These are phyloP conservation scores for Drosophila seguyi DNA, from an alignment of 1,140 invertebrate genomes.

Conservation along the genomic window DNA sequence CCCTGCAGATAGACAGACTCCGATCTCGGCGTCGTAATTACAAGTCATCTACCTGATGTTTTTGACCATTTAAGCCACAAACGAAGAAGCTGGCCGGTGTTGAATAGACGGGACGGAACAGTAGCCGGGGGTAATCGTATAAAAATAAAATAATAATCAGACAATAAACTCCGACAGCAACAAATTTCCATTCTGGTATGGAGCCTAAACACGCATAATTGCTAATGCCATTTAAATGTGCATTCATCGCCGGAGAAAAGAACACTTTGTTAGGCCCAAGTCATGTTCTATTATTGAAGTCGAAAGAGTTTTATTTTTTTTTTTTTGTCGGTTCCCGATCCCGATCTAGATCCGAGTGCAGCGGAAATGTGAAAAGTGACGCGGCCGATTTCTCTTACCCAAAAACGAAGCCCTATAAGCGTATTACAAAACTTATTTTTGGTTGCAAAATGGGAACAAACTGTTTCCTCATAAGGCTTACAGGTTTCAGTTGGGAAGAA, in stretches of 20 bases:
- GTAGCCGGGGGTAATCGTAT: slow-evolving; percentile 66
- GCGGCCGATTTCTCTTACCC: slow-evolving; percentile 54
- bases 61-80: slow-evolving; percentile 80
- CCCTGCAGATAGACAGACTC: slow-evolving; percentile 17
- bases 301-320: slow-evolving; percentile 15
- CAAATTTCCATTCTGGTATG: slow-evolving; percentile 75
- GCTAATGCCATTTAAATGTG: slow-evolving; percentile 81
- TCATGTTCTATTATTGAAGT: slow-evolving; percentile 66
- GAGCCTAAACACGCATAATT: slow-evolving; percentile 67
- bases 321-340: slow-evolving; percentile 9
- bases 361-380: slow-evolving; percentile 68
- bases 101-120: slow-evolving; percentile 54
- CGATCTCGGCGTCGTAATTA: slow-evolving; percentile 60
- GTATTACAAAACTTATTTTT: slow-evolving; percentile 52
- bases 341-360: slow-evolving; percentile 47
- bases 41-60: slow-evolving; percentile 81
- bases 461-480: slow-evolving; percentile 37
- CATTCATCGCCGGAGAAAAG: slow-evolving; percentile 9
- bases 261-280: slow-evolving; percentile 43
- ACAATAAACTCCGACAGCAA: slow-evolving; percentile 69
- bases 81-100: slow-evolving; percentile 21
- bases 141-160: slow-evolving; percentile 78
- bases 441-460: slow-evolving; percentile 56
- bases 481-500: slow-evolving; percentile 42
- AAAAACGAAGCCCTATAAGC: slow-evolving; percentile 52